Percentiles rank a stretch among this genome's conserved stretches.
phyloP scores from a whole-genome alignment of 1,140 invertebrate genomes.

The Argopecten irradians region DNA sequence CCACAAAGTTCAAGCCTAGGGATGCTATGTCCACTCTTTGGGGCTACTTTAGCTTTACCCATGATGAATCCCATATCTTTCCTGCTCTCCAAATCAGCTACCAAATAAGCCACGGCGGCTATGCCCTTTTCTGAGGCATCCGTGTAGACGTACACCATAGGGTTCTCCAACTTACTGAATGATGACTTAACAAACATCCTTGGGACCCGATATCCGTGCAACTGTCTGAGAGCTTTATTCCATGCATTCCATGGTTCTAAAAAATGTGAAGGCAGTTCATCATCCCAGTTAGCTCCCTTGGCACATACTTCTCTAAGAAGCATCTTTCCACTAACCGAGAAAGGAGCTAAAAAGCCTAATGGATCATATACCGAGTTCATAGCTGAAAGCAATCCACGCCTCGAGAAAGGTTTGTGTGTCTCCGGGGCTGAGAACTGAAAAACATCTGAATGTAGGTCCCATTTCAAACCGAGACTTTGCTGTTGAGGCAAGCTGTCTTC shows the following conservation, averaged over 20 bases:
- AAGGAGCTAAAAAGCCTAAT: constrained; percentile 49
- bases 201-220: constrained; percentile 24
- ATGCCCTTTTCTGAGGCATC: background rate
- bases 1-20: background rate
- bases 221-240: constrained; percentile 28
- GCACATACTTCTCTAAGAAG: constrained; percentile 40
- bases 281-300: constrained; percentile 49
- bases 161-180: constrained; percentile 73
- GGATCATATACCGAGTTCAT: constrained; percentile 40
- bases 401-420: constrained; percentile 47
- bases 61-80: background rate
- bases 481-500: constrained; percentile 39
- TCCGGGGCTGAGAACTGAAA: constrained; percentile 32
- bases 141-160: background rate
- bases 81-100: no score
- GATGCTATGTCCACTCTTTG: background rate
- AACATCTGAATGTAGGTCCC: constrained; percentile 41
- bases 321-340: constrained; percentile 47
- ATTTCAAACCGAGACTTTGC: constrained; percentile 41
- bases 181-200: constrained; percentile 30
- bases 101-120: background rate
- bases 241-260: constrained; percentile 45
- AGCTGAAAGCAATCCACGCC: constrained; percentile 32
- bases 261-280: constrained; percentile 33
- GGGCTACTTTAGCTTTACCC: background rate